Conservation (phyloP, 2,797 vertebrate species). For the Myotis planiceps region DNA sequence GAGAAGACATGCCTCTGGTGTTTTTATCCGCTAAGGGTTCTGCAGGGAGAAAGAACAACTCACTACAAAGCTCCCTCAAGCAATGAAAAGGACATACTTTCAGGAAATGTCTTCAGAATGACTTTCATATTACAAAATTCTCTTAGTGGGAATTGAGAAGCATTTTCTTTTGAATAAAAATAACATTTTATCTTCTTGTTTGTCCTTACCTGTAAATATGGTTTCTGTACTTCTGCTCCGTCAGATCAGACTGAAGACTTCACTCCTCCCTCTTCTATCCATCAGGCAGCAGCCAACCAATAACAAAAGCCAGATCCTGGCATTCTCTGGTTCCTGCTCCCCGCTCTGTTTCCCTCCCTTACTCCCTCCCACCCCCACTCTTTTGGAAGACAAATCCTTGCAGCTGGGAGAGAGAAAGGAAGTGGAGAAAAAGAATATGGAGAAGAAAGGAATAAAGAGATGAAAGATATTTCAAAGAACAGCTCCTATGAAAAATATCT, state of each 20-base stretch:
- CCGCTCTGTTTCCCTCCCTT: constrained; percentile 66
- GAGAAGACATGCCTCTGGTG: constrained; percentile 76
- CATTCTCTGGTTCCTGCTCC: constrained; percentile 84
- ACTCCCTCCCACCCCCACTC: constrained; percentile 68
- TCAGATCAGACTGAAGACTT: constrained; percentile 83
- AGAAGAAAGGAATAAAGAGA: constrained; percentile 41
- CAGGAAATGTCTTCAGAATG: constrained; percentile 64
- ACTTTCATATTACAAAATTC: constrained; percentile 48
- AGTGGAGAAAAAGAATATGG: constrained; percentile 19
- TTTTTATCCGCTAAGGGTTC: constrained; percentile 77
- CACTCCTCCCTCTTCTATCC: constrained; percentile 83
- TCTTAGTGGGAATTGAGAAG: constrained; percentile 50
- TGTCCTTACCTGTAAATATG: constrained; percentile 84
- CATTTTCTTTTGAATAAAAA: constrained; percentile 43
- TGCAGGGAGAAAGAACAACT: constrained; percentile 79
- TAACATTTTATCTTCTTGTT: constrained; percentile 27
- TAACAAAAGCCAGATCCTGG: constrained; percentile 86
- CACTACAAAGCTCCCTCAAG: constrained; percentile 70
- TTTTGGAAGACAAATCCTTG: constrained; percentile 74
- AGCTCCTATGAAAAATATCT: neutral
- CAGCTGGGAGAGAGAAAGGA: constrained; percentile 52
- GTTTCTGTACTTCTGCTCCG: constrained; percentile 84
- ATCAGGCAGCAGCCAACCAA: constrained; percentile 85
- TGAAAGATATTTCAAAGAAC: constrained; percentile 48
- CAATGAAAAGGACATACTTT: constrained; percentile 73